These are phyloP conservation scores for Hydrotaea cyrtoneurina DNA, from an alignment of 2,888 invertebrate genomes.

Conservation along the genomic window DNA sequence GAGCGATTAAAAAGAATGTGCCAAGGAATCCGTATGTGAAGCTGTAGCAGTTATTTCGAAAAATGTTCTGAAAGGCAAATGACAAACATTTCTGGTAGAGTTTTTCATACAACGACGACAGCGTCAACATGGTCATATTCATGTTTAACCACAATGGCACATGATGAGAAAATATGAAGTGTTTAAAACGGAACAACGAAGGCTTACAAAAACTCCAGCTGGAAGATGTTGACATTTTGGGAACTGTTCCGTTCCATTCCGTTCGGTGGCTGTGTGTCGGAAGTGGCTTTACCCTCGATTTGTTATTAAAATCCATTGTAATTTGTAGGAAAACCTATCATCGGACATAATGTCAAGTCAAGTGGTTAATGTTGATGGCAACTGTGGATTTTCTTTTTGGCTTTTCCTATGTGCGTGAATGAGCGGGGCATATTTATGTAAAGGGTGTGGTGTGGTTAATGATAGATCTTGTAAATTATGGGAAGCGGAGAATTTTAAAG, in stretches of 20 bases:
- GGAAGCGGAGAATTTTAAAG: no score
- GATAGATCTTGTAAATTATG: background rate
- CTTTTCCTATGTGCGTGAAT: background rate
- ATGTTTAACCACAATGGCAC: slow-evolving; percentile 58
- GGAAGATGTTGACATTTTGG: background rate
- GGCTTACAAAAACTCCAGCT: background rate
- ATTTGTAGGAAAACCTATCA: slow-evolving; percentile 25
- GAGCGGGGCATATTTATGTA: no score
- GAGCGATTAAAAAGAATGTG: slow-evolving; percentile 46
- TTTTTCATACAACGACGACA: background rate
- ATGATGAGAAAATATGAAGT: slow-evolving; percentile 62
- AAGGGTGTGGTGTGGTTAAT: background rate
- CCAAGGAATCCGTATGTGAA: slow-evolving; percentile 21
- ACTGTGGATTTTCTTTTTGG: slow-evolving; percentile 20
- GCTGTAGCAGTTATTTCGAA: slow-evolving; percentile 50
- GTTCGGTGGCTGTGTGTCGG: background rate
- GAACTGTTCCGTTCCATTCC: background rate
- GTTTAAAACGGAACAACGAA: slow-evolving; percentile 41
- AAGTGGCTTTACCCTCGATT: background rate
- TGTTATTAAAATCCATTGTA: background rate
- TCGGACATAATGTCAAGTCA: slow-evolving; percentile 57
- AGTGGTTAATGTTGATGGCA: slow-evolving; percentile 58
- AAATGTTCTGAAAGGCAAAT: slow-evolving; percentile 35
- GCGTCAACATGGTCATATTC: slow-evolving; percentile 25
- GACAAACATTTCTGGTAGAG: slow-evolving; percentile 49